Percentiles rank a stretch among this genome's conserved stretches.
Evolutionary conservation across 2,888 invertebrate genomes (phyloP).

Genomic region (Lepidochitona cinerea): DNA sequence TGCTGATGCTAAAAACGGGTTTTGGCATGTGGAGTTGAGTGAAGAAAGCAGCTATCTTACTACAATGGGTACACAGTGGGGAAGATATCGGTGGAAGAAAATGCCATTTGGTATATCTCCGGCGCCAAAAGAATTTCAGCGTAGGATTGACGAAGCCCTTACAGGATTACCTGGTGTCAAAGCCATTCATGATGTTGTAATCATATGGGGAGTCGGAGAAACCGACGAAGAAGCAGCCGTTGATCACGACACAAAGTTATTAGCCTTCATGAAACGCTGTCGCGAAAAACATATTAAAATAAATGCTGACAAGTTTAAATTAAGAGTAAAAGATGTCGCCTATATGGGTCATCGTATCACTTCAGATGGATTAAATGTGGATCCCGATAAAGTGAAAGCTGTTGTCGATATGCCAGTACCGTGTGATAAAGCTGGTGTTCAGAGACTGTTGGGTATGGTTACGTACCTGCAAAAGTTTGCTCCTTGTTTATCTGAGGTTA

Average conservation of each 20-base stretch:
- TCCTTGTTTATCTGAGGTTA: constrained; percentile 24
- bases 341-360: constrained; percentile 27
- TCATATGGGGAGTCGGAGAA: constrained; percentile 18
- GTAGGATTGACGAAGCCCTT: constrained; percentile 11
- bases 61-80: constrained; percentile 35
- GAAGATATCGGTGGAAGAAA: constrained; percentile 33
- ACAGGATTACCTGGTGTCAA: constrained; percentile 17
- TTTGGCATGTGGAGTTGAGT: constrained; percentile 25
- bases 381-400: constrained; percentile 25
- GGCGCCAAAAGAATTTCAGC: constrained; percentile 36
- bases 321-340: constrained; percentile 14
- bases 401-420: constrained; percentile 26
- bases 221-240: constrained; percentile 19
- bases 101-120: constrained; percentile 37
- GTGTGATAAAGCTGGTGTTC: constrained; percentile 19
- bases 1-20: constrained; percentile 22
- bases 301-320: constrained; percentile 24
- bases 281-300: constrained; percentile 20
- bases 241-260: constrained; percentile 23
- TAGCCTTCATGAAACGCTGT: constrained; percentile 16
- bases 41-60: constrained; percentile 27
- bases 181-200: constrained; percentile 26
- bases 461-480: constrained; percentile 29
- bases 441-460: constrained; percentile 23
- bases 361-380: constrained; percentile 20